Evolutionary conservation across 2,888 invertebrate species (phyloP), one percentile per base, ranked within the genome.

Genomic region (Anagyrus pseudococci): DNA sequence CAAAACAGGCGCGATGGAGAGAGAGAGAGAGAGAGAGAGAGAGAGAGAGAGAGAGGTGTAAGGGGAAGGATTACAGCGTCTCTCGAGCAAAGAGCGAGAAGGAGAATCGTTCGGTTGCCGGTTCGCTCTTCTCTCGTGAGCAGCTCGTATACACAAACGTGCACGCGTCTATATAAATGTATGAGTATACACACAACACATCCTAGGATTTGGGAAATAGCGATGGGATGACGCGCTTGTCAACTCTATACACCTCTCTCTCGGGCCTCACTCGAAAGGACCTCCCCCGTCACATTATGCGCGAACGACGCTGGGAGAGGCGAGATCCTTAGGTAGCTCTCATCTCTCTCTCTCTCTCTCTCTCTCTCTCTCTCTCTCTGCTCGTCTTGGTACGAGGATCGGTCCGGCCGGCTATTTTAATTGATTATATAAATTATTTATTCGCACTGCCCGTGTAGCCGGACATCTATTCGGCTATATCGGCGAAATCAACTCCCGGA

Each of bases 181-280:
- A n/a, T n/a, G n/a, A n/a, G n/a, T n/a, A n/a, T n/a, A n/a, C n/a
- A n/a, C n/a, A n/a, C n/a, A n/a, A n/a, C n/a, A n/a, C n/a, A 68
- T 68, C 67, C 66, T 67, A 63, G 63, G 29, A 43, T 37, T 40
- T 58, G 68, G 71, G 68, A 75, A 73, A 73, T 74, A 73, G 72
- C 71, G 66, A 71, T 71, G 68, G 67, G 73, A 68, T 74, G 74
- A 73, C 73, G 71, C 68, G 62, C 60, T 47, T 58, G n/a, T n/a
- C n/a, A n/a, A n/a, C n/a, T 56, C 43, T 57, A 58, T 60, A 60
- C 48, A 37, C 50, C 49, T 49, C 47, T 58, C 46, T 41, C 41
- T 41, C 17, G 47, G 6, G n/a, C 43, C 25, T n/a, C n/a, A n/a
- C n/a, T n/a, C n/a, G n/a, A n/a, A n/a, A n/a, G n/a, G n/a, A n/a